Percentiles rank a stretch among this genome's conserved stretches.
These are phyloP conservation scores for Rugalucina vietnamica DNA, from an alignment of 2,888 invertebrate species.

Conservation along the genomic window DNA sequence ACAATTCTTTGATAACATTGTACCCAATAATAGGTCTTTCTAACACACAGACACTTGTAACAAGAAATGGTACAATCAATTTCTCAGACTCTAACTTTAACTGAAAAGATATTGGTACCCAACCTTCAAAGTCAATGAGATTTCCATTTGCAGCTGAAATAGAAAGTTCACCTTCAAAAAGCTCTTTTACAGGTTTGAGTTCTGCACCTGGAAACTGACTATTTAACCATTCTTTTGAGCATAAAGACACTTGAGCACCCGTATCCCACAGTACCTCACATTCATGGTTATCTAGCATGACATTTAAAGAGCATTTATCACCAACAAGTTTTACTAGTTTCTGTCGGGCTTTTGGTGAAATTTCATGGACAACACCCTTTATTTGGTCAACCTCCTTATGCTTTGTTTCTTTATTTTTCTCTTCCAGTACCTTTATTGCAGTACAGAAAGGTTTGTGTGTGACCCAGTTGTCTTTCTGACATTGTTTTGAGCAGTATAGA, in stretches of 20 bases:
- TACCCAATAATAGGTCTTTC: slow-evolving; percentile 36
- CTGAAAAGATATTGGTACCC: slow-evolving; percentile 6
- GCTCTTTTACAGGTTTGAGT: slow-evolving; percentile 5
- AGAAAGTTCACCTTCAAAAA: slow-evolving; percentile 23
- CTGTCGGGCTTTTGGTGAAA: slow-evolving; percentile 26
- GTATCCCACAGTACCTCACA: slow-evolving; percentile 40
- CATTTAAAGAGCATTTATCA: slow-evolving; percentile 9
- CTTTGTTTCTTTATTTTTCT: background rate
- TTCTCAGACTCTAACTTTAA: background rate
- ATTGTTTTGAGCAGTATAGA: slow-evolving; percentile 5
- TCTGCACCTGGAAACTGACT: background rate
- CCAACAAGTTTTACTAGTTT: slow-evolving; percentile 41
- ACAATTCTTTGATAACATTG: slow-evolving; percentile 24
- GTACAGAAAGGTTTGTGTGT: slow-evolving; percentile 1
- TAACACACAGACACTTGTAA: background rate
- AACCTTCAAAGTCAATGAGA: slow-evolving; percentile 8
- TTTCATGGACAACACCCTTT: slow-evolving; percentile 16
- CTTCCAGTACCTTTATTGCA: background rate
- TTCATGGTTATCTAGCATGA: background rate
- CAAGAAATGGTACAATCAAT: slow-evolving; percentile 22
- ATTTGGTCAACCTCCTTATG: background rate
- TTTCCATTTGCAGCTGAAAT: slow-evolving; percentile 31
- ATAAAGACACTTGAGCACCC: slow-evolving; percentile 38
- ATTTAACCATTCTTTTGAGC: slow-evolving; percentile 1
- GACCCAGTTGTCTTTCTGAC: slow-evolving; percentile 17